Conservation (phyloP, 2,888 invertebrate genomes). For the Nephrotoma flavescens region DNA sequence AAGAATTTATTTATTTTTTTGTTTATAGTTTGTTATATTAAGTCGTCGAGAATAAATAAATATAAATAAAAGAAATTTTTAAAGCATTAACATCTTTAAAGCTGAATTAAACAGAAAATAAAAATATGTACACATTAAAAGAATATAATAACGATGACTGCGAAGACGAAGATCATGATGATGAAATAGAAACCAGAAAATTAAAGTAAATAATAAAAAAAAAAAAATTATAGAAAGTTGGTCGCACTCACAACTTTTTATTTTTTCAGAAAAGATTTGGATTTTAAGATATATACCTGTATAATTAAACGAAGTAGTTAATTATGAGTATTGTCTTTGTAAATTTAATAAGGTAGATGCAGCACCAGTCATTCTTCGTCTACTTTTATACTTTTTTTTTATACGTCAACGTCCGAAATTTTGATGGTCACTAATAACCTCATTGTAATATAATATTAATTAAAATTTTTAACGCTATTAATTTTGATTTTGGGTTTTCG, state of each 20-base stretch:
- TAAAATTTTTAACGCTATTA: too few species aligned
- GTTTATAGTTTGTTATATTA: background rate
- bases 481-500: too few species aligned
- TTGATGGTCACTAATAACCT: too few species aligned
- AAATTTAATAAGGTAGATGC: too few species aligned
- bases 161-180: background rate
- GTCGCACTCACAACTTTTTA: background rate
- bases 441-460: too few species aligned
- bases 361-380: too few species aligned
- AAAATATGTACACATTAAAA: background rate
- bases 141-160: background rate
- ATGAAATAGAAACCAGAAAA: background rate
- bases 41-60: background rate
- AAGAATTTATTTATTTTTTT: background rate
- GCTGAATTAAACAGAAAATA: background rate
- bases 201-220: background rate
- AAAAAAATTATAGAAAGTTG: background rate
- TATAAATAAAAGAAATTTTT: background rate
- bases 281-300: background rate
- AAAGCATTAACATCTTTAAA: background rate
- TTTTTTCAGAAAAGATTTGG: background rate
- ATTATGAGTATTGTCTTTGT: too few species aligned
- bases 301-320: too few species aligned
- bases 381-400: too few species aligned
- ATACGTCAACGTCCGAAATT: too few species aligned